phyloP scores from a whole-genome alignment of 2,797 vertebrate species.

The Notolabrus celidotus region DNA sequence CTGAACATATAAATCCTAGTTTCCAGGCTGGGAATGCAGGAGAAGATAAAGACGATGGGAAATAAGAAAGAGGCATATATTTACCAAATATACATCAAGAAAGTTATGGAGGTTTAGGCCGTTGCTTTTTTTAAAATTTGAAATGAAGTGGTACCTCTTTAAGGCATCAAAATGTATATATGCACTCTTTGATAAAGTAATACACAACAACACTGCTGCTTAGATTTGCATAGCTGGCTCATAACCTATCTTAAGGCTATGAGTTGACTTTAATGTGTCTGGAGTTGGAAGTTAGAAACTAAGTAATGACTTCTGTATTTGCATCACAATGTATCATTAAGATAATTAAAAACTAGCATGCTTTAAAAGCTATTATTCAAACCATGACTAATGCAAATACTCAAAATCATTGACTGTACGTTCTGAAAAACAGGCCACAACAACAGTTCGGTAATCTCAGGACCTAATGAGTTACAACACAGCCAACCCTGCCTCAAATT shows the following conservation, averaged over 20 bases:
- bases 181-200: no score
- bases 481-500: not conserved
- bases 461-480: not conserved
- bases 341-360: not conserved
- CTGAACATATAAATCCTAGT: not conserved
- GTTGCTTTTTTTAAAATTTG: not conserved
- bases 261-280: no score
- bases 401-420: not conserved
- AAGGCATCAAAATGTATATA: no score
- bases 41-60: not conserved
- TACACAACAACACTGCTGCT: no score
- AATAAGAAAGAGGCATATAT: not conserved
- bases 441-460: not conserved
- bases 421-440: not conserved
- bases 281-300: not conserved
- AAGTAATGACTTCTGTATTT: not conserved
- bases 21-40: not conserved
- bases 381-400: not conserved
- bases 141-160: no score
- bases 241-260: no score
- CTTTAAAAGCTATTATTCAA: not conserved
- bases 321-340: not conserved
- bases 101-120: not conserved
- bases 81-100: not conserved
- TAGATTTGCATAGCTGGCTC: no score